Evolutionary conservation across 23 tunicate genomes (phyloP).

Genomic region (Trididemnum miniatum): DNA sequence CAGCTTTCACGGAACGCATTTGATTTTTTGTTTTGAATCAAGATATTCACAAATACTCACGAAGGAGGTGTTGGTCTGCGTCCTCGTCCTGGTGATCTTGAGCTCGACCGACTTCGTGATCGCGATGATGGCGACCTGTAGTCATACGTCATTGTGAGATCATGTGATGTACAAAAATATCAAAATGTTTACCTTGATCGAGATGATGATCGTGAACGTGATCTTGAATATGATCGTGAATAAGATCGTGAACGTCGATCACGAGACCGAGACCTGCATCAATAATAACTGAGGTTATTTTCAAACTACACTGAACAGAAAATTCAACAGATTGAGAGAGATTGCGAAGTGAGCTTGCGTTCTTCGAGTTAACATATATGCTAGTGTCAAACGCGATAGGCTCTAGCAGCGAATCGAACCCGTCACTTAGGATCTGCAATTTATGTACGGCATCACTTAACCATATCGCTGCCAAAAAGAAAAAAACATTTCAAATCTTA

Average conservation of each 20-base stretch:
- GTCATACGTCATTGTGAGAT: not conserved
- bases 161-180: not conserved
- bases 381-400: no score
- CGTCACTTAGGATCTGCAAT: no score
- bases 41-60: slow-evolving; percentile 29
- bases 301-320: no score
- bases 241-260: slow-evolving; percentile 17
- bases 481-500: not conserved
- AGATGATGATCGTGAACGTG: slow-evolving; percentile 61
- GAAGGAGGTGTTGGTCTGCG: slow-evolving; percentile 47
- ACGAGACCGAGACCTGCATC: slow-evolving; percentile 25
- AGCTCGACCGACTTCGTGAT: slow-evolving; percentile 46
- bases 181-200: slow-evolving; percentile 27
- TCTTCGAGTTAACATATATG: no score
- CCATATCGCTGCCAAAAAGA: no score
- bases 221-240: slow-evolving; percentile 46
- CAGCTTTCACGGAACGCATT: no score
- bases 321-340: no score
- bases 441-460: no score
- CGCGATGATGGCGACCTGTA: slow-evolving; percentile 26
- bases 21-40: no score
- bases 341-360: no score
- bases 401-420: no score
- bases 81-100: slow-evolving; percentile 53
- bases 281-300: no score